A percentile compares a stretch with the other conserved stretches of the same genome.
Conservation (phyloP, 1,140 invertebrate genomes). For the Hormaphis cornu region DNA sequence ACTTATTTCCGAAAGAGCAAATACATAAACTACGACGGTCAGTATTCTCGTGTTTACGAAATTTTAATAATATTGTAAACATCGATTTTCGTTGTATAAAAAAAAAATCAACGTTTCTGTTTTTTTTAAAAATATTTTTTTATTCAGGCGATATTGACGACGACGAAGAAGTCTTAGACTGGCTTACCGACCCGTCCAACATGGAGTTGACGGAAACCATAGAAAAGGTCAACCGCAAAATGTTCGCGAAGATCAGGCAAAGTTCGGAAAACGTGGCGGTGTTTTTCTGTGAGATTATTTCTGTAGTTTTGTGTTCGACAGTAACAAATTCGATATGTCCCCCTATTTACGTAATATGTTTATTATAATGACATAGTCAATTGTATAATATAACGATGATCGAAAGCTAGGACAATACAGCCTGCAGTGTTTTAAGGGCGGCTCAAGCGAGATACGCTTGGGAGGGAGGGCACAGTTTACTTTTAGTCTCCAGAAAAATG, state of each 20-base stretch:
- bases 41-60: background rate
- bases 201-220: conserved; percentile 91
- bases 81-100: no score
- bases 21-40: conserved; percentile 80
- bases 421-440: no score
- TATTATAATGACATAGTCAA: no score
- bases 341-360: no score
- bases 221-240: conserved; percentile 83
- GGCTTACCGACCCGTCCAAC: conserved; percentile 85
- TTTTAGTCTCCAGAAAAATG: no score
- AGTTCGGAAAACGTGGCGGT: conserved; percentile 86
- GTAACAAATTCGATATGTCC: no score
- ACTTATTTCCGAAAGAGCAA: conserved; percentile 87
- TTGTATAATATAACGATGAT: no score
- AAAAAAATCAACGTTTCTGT: background rate
- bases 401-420: no score
- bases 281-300: conserved; percentile 72
- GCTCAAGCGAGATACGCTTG: no score
- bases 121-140: background rate
- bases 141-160: conserved; percentile 68
- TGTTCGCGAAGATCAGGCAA: conserved; percentile 85
- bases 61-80: background rate
- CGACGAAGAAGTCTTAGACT: conserved; percentile 87
- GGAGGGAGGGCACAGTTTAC: no score
- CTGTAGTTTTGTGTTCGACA: background rate